These are phyloP conservation scores for Chaetops frenatus DNA, from an alignment of 2,113 vertebrate species.

Conservation along the genomic window DNA sequence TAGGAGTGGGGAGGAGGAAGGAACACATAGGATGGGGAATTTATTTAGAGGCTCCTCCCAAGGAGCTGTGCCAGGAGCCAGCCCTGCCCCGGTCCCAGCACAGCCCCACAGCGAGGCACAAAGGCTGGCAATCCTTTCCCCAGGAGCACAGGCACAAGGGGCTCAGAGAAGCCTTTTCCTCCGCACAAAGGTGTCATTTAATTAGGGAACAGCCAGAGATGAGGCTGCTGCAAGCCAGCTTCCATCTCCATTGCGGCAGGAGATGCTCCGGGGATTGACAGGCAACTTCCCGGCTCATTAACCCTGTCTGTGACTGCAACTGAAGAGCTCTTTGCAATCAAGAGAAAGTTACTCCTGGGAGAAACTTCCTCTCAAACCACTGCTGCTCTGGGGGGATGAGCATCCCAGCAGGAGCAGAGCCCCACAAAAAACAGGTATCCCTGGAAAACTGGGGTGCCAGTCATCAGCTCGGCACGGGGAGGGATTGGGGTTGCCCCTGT, in stretches of 20 bases:
- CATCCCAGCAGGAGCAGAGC: neutral
- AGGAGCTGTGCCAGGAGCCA: neutral
- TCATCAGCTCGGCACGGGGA: neutral
- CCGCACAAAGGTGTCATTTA: neutral
- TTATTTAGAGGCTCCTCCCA: neutral
- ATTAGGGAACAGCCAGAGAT: neutral
- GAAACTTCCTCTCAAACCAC: neutral
- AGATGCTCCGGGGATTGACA: neutral
- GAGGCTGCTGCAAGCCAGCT: neutral
- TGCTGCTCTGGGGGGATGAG: fast-evolving
- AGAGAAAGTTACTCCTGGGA: neutral
- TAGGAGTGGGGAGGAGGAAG: neutral
- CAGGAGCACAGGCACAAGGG: neutral
- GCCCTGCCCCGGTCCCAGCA: neutral
- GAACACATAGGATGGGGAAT: neutral
- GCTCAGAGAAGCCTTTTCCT: neutral
- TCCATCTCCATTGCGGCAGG: neutral
- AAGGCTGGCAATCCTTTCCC: neutral
- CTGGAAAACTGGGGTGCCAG: neutral
- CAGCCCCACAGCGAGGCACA: fast-evolving
- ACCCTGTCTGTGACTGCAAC: neutral
- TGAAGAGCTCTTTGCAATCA: neutral
- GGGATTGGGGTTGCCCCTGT: fast-evolving
- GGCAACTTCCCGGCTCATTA: neutral
- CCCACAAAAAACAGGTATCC: neutral